Evolutionary conservation across 2,888 invertebrate species (phyloP), one percentile per base, ranked within the genome.

Genomic region (Maniola hyperantus): DNA sequence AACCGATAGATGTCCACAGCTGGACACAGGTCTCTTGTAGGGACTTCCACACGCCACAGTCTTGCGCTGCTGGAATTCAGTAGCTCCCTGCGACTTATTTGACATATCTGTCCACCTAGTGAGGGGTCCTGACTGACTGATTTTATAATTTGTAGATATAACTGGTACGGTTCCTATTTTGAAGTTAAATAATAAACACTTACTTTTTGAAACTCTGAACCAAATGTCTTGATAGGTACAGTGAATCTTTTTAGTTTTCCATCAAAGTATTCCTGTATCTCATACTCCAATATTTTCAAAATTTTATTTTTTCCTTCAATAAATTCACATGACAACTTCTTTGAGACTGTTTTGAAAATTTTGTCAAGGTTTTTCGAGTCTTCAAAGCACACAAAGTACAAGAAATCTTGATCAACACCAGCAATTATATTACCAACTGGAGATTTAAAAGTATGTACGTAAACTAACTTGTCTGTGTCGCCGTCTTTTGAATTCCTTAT

Each of bases 181-280:
- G 4, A 39, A 8, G 39, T 10, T 39, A 10, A 39, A 39, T 10
- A 39, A 39, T 10, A 39, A 39, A 39, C 39, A 69, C 67, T 42
- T 72, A 91, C 92, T 82, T 88, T 87, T 79, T 91, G 91, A 79
- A 91, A 92, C 48, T 87, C 83, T 0, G 91, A 85, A 11, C 92
- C 92, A 71, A 83, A 73, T 13, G 78, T 80, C 79, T 87, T 86
- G n/a, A 91, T 69, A 8, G 89, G 86, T 15, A 85, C 74, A 36
- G 81, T 77, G 71, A 92, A 92, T 58, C 81, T 82, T 62, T 82
- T 85, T 0, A 88, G 72, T 65, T 81, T 78, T n/a, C 87, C 87
- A 20, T 78, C 71, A 70, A 89, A 86, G 73, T 89, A 90, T 1
- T 74, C 72, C 2, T 70, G 57, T 6, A 90, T 69, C 76, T 90